Base-by-base conservation (phyloP, 1,140 invertebrate genomes). In the Cyclina sinensis region DNA sequence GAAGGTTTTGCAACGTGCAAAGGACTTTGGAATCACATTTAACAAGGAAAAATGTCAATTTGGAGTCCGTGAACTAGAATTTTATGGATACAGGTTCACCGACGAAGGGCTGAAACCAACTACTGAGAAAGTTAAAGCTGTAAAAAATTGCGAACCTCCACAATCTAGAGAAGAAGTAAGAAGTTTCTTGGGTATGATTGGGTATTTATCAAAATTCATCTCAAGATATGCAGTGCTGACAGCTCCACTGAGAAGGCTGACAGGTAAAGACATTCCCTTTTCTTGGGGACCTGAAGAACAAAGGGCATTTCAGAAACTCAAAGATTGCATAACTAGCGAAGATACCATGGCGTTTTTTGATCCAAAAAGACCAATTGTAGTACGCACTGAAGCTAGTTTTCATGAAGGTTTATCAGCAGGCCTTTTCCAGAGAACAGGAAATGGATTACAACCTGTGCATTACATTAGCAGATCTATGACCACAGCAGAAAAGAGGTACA, bases 311-410 rank as follows among this genome's bases (percentile, higher is more conserved):
- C n/a, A 90, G 48, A 79, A 86, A 54, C 35, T 93, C 21, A 93
- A 91, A 74, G 83, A 92, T 11, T 89, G 79, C 16, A n/a, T 92
- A 14, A 88, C 86, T 21, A 74, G 32, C 27, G 62, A 76, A 12
- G 73, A 48, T 12, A 86, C 65, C 24, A 83, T 92, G 32, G 37
- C 87, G 14, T 91, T 76, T 65, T 92, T 87, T 30, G 65, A 90
- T 65, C 84, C 57, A 54, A 78, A 62, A n/a, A 82, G 37, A 73
- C 70, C 91, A 78, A 96, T 94, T 12, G 80, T 91, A 51, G 90
- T 95, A 21, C 90, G 95, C 37, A 93, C 94, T 7, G 95, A 96
- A 92, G 96, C 95, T 0, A 95, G 95, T 85, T 95, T 95, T 24
- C 39, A 90, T 16, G 94, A 95, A 21, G 95, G 92, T 27, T 81